These are phyloP conservation scores for Akabosia matsudoensis DNA, from an alignment of 1,140 invertebrate species.

Conservation along the genomic window DNA sequence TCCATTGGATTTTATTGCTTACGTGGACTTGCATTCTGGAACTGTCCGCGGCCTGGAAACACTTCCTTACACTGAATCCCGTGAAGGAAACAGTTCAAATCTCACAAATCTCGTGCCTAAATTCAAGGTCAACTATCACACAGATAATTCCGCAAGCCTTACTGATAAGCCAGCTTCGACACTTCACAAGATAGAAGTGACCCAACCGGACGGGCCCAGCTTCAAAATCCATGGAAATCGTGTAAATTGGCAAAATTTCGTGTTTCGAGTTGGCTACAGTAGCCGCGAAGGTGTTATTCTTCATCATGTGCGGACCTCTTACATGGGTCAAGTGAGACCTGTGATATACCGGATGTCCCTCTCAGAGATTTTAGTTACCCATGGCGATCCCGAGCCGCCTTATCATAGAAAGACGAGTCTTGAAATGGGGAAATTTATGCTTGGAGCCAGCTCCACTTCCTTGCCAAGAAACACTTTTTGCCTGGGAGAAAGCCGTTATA, in stretches of 20 bases:
- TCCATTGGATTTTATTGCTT: background rate
- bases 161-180: background rate
- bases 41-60: background rate
- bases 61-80: background rate
- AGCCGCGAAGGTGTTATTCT: slow-evolving; percentile 27
- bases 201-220: background rate
- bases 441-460: background rate
- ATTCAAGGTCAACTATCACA: background rate
- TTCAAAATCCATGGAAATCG: slow-evolving; percentile 15
- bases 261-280: slow-evolving; percentile 15
- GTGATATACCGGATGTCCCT: slow-evolving; percentile 21
- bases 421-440: background rate
- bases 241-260: slow-evolving; percentile 28
- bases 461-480: background rate
- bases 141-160: background rate
- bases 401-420: slow-evolving; percentile 14
- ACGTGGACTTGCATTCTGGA: background rate
- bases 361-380: slow-evolving; percentile 13
- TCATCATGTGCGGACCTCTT: slow-evolving; percentile 10
- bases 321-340: slow-evolving; percentile 5
- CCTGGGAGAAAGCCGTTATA: background rate
- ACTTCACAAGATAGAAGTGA: slow-evolving; percentile 1
- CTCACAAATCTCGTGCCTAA: background rate
- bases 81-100: background rate
- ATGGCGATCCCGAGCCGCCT: slow-evolving; percentile 23